Evolutionary conservation across 2,797 vertebrate genomes (phyloP), one percentile per base, ranked within the genome.

Genomic region (Dermochelys coriacea): DNA sequence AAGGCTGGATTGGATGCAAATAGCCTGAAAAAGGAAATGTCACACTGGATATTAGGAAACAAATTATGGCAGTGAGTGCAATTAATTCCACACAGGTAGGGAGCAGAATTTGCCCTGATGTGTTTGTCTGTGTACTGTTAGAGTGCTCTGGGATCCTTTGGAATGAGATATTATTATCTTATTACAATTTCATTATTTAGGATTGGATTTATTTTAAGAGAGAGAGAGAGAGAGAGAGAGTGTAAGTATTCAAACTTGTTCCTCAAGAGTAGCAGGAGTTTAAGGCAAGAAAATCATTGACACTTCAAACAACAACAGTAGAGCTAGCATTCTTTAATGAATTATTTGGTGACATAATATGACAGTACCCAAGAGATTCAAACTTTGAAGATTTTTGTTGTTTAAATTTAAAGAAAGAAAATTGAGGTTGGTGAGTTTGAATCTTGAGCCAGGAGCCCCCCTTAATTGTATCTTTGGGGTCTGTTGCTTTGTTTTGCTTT

Each of bases 301-400:
- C 94, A 91, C 52, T 92, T 96, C 94, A 96, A 95, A 89, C 14
- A 90, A 87, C 71, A 93, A 71, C 83, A 87, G 82, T 23, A 88
- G 77, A 92, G 61, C 74, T 91, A 88, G 89, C 21, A 27, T 27
- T 88, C 82, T 91, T 86, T 88, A 95, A 91, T 93, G 52, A 94
- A 89, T 91, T 95, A 74, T 91, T 93, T 92, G 91, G 50, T 0
- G 2, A 82, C 57, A 41, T 59, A 93, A 86, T 27, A 25, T 88
- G 92, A 86, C 84, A 82, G 77, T 86, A 82, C 85, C 90, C 87
- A 93, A 82, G 91, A 93, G 57, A 84, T 45, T 91, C 21, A 89
- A 16, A 83, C 57, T 91, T 89, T 84, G 41, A 91, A 93, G 74
- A 80, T 37, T 93, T 95, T 94, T 96, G 75, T 68, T 91, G 86